phyloP scores from a whole-genome alignment of 1,140 invertebrate species.

The Ceratina australensis region DNA sequence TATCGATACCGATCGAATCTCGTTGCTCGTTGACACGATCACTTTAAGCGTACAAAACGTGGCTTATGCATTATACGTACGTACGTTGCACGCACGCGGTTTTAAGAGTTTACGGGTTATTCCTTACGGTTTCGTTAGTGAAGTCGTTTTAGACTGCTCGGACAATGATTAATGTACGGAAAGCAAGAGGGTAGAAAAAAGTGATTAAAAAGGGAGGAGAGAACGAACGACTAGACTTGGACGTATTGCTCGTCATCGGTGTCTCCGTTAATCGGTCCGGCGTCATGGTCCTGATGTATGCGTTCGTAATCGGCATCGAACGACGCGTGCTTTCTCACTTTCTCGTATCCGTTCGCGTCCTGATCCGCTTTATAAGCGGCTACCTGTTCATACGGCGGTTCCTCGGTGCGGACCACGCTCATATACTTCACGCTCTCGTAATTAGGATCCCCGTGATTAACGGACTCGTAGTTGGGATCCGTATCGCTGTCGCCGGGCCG shows the following conservation, averaged over 20 bases:
- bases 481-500: conserved; percentile 85
- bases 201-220: neutral
- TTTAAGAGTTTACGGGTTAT: too few species aligned
- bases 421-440: conserved; percentile 79
- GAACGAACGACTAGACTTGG: conserved; percentile 66
- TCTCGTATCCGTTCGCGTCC: conserved; percentile 67
- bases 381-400: conserved; percentile 78
- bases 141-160: too few species aligned
- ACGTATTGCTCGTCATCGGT: conserved; percentile 75
- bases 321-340: conserved; percentile 57
- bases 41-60: too few species aligned
- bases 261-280: conserved; percentile 61
- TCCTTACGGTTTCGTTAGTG: too few species aligned
- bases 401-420: conserved; percentile 66
- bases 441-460: conserved; percentile 79
- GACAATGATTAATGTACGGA: too few species aligned
- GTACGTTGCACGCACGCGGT: too few species aligned
- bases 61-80: too few species aligned
- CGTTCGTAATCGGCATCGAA: conserved; percentile 69
- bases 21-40: too few species aligned
- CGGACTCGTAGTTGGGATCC: conserved; percentile 87
- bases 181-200: neutral
- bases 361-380: conserved; percentile 62
- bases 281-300: conserved; percentile 62
- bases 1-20: too few species aligned